phyloP scores from a whole-genome alignment of 2,113 vertebrate species.

The Oncorhynchus masou region DNA sequence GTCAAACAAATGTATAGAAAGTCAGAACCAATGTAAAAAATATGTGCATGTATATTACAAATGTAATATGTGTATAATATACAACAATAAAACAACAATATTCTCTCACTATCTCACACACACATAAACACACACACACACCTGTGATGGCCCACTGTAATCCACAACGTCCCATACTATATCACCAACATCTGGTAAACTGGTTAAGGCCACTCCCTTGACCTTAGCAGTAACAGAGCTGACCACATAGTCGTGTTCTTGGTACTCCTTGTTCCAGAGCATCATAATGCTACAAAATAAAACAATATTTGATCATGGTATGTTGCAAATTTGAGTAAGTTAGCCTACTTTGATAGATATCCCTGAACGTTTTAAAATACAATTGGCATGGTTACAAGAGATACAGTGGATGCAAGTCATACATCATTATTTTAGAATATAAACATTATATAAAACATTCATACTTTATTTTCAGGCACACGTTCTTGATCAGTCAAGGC shows the following conservation, averaged over 20 bases:
- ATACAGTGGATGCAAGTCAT: not conserved
- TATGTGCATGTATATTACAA: not conserved
- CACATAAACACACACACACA: slow-evolving; percentile 29
- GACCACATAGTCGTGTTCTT: slow-evolving; percentile 70
- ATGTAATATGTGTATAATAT: not conserved
- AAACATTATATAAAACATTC: not conserved
- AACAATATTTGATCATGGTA: not conserved
- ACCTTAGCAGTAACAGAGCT: slow-evolving; percentile 74
- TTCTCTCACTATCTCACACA: not conserved
- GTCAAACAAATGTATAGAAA: not conserved
- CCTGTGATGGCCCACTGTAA: slow-evolving; percentile 67
- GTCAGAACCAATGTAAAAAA: not conserved
- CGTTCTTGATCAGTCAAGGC: not conserved
- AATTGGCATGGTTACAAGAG: too few relatives aligned
- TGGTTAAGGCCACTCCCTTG: slow-evolving; percentile 69
- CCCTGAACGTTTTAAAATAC: slow-evolving; percentile 7
- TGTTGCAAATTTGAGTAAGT: not conserved
- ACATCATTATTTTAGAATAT: not conserved
- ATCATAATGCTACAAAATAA: slow-evolving; percentile 68
- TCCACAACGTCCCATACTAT: slow-evolving; percentile 76
- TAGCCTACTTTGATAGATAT: slow-evolving; percentile 45
- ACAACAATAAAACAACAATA: not conserved
- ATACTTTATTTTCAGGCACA: not conserved
- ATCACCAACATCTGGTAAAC: slow-evolving; percentile 37
- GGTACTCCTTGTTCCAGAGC: slow-evolving; percentile 65